Percentiles rank a stretch among this genome's conserved stretches.
phyloP scores from a whole-genome alignment of 1,140 invertebrate species.

The Drosophila guanche region DNA sequence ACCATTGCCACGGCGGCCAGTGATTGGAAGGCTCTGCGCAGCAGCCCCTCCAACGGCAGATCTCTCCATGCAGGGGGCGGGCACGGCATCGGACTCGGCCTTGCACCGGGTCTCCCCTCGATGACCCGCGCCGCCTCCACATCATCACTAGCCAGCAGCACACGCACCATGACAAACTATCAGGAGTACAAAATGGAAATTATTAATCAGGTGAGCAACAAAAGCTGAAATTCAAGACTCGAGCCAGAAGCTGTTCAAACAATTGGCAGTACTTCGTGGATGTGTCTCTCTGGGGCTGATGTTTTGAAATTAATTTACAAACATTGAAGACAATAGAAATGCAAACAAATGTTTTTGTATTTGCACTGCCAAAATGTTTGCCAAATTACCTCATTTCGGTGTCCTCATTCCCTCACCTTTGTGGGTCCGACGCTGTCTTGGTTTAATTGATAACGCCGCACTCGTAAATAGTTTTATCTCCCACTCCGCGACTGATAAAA shows the following conservation, averaged over 20 bases:
- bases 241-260: slow-evolving; percentile 63
- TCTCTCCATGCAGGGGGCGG: slow-evolving; percentile 38
- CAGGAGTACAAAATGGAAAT: slow-evolving; percentile 82
- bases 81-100: too few relatives aligned
- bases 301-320: slow-evolving; percentile 18
- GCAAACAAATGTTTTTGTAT: slow-evolving; percentile 13
- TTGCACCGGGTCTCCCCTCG: slow-evolving; percentile 19
- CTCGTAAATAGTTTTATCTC: slow-evolving; percentile 52
- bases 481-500: slow-evolving; percentile 62
- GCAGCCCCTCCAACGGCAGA: slow-evolving; percentile 49
- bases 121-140: slow-evolving; percentile 77
- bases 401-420: neutral
- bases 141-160: slow-evolving; percentile 74
- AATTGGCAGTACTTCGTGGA: slow-evolving; percentile 29
- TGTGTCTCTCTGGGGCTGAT: neutral
- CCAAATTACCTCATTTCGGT: slow-evolving; percentile 30
- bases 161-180: slow-evolving; percentile 77
- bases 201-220: slow-evolving; percentile 71
- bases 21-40: slow-evolving; percentile 66
- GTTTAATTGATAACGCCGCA: slow-evolving; percentile 52
- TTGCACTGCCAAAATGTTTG: slow-evolving; percentile 20
- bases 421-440: slow-evolving; percentile 11
- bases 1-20: slow-evolving; percentile 65
- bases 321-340: slow-evolving; percentile 4
- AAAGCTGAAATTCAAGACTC: neutral